A percentile compares a stretch with the other conserved stretches of the same genome.
Conservation (phyloP, 2,113 vertebrate species). For the Microcebus tavaratra region DNA sequence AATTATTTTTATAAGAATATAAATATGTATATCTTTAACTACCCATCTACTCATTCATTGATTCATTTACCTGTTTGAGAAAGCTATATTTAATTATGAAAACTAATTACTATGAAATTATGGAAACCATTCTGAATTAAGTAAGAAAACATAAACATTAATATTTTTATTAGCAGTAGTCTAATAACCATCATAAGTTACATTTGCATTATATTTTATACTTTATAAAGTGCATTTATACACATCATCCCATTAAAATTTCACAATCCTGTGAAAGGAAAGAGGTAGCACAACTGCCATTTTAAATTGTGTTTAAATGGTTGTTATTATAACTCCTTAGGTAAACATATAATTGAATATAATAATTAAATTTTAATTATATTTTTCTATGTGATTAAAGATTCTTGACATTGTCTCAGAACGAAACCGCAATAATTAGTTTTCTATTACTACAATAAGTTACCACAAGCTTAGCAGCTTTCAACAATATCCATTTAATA, state of each 20-base stretch:
- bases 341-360: constrained; percentile 24
- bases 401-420: not conserved
- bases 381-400: not conserved
- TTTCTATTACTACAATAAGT: not conserved
- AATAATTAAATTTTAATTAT: not conserved
- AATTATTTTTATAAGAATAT: not conserved
- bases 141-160: not conserved
- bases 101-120: not conserved
- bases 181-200: not conserved
- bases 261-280: not conserved
- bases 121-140: not conserved
- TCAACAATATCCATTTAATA: not conserved
- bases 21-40: not conserved
- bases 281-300: not conserved
- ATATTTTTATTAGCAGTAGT: not conserved
- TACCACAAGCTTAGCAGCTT: not conserved
- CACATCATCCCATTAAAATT: not conserved
- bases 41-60: not conserved
- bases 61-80: not conserved
- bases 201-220: not conserved
- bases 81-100: not conserved
- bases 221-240: not conserved
- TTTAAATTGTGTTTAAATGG: not conserved
- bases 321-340: not conserved
- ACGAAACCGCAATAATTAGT: not conserved